phyloP scores from a whole-genome alignment of 2,113 vertebrate species.

The Naja naja region DNA sequence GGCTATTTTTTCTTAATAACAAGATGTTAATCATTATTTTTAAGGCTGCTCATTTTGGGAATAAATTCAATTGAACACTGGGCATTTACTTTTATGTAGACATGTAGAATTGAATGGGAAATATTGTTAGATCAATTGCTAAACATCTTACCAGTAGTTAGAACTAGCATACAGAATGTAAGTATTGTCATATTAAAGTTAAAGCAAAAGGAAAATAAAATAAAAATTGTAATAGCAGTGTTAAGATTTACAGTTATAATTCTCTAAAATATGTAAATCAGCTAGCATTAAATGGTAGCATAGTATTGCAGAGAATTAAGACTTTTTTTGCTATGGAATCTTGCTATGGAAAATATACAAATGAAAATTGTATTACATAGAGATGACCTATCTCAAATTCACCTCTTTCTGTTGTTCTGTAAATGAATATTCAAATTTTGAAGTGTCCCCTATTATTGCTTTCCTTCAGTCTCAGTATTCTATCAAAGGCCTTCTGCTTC shows the following conservation, averaged over 20 bases:
- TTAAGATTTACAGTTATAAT: not conserved
- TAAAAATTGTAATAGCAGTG: conserved; percentile 27
- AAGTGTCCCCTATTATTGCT: not conserved
- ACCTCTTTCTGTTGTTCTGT: not conserved
- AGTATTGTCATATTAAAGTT: conserved; percentile 28
- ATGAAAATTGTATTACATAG: not conserved
- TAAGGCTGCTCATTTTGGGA: not conserved
- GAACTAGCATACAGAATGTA: not conserved
- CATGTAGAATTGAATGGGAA: not conserved
- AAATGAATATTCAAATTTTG: not conserved
- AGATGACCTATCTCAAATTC: not conserved
- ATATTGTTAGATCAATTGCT: not conserved
- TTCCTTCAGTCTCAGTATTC: not conserved
- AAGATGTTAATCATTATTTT: not conserved
- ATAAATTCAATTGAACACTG: not conserved
- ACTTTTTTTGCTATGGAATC: not conserved
- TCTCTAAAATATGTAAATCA: not conserved
- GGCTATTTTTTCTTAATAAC: not conserved
- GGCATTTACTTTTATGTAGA: not conserved
- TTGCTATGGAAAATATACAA: not conserved
- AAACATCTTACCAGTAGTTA: not conserved
- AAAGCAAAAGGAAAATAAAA: conserved; percentile 19
- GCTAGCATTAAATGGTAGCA: not conserved
- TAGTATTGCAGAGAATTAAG: not conserved
- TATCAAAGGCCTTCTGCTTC: not conserved